phyloP scores from a whole-genome alignment of 2,797 vertebrate genomes.

The Dipus sagitta region DNA sequence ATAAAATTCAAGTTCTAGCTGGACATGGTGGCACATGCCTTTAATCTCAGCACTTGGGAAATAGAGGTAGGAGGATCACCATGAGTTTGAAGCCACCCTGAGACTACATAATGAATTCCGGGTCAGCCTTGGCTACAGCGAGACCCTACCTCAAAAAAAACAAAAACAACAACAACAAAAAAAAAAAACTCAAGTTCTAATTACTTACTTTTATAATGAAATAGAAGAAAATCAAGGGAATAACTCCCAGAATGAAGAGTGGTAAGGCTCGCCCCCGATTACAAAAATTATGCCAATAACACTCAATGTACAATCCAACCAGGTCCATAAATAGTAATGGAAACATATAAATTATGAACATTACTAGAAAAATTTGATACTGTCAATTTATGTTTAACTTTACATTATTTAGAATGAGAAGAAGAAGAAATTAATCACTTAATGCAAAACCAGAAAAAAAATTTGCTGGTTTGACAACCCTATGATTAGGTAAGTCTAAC shows the following conservation, averaged over 20 bases:
- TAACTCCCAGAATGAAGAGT: constrained; percentile 82
- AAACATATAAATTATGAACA: constrained; percentile 84
- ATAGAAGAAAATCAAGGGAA: constrained; percentile 84
- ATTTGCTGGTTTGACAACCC: not conserved
- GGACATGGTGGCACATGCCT: too few species aligned
- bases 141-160: too few species aligned
- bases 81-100: too few species aligned
- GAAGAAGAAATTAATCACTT: constrained; percentile 9
- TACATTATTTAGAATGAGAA: not conserved
- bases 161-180: too few species aligned
- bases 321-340: constrained; percentile 85
- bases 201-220: constrained; percentile 84
- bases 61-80: too few species aligned
- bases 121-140: too few species aligned
- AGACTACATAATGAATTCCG: too few species aligned
- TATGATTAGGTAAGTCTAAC: not conserved
- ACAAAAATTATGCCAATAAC: constrained; percentile 84
- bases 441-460: not conserved
- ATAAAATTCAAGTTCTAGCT: too few species aligned
- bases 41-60: too few species aligned
- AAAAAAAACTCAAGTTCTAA: constrained; percentile 30
- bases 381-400: constrained; percentile 4
- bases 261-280: constrained; percentile 83
- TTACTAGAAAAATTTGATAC: constrained; percentile 79
- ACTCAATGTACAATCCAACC: constrained; percentile 85